Base-by-base conservation (phyloP, 2,888 invertebrate species). In the Orchesellides sinensis region DNA sequence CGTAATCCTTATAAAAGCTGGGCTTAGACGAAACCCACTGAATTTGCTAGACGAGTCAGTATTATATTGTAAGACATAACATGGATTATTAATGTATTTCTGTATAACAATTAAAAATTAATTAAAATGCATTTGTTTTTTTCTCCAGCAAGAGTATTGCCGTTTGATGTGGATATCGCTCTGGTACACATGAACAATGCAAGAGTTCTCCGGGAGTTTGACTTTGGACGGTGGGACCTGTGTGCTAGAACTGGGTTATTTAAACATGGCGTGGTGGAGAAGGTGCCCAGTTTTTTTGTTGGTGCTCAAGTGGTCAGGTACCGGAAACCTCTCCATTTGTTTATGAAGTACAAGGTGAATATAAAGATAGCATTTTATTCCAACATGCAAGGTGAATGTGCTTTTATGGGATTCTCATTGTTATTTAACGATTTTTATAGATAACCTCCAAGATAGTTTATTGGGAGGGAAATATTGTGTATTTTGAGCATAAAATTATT, bases 141-240 rank as follows among this genome's bases (percentile, higher is more conserved):
- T n/a, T n/a, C 63, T 52, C 14, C 83, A 90, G 90, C 89, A 10
- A 92, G 96, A 89, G 97, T 96, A 89, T 92, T 96, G 56, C 93
- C 95, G n/a, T 96, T 93, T 47, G 97, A 97, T 89, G 93, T 97
- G 78, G 97, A 97, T 90, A 94, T n/a, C n/a, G n/a, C n/a, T 91
- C 96, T 5, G 94, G 94, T 88, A n/a, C 97, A 97, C 90, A 97
- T 97, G 96, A 97, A 97, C 91, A 97, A 97, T 90, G 95, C 96
- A 0, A 92, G 96, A 1, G 97, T 96, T 89, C 92, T 97, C 21
- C 92, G 97, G 0, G 96, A 97, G 89, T 91, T 96, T 89, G 97
- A 97, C 90, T 96, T 97, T 89, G 96, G 95, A 0, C 91, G 96
- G 56, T 94, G 94, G 0, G 96, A 96, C 89, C 96, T 96, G 90